phyloP scores from a whole-genome alignment of 2,888 invertebrate genomes.

The Andrena haemorrhoa region DNA sequence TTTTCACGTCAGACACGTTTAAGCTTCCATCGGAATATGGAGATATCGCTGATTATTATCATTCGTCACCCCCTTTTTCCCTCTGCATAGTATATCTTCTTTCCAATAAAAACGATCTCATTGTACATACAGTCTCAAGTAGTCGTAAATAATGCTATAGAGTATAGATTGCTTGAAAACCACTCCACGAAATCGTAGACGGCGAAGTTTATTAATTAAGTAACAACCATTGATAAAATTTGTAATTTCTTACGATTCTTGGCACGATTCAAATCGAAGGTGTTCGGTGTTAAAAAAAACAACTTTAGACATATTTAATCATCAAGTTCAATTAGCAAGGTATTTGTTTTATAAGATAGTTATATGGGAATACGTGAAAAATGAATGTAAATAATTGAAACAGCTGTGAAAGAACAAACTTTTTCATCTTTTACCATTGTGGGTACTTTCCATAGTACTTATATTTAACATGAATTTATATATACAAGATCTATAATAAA shows the following conservation, averaged over 20 bases:
- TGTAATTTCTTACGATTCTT: neutral
- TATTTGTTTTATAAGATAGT: constrained; percentile 6
- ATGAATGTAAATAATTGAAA: constrained; percentile 2
- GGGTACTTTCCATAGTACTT: too few relatives aligned
- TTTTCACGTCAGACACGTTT: constrained; percentile 93
- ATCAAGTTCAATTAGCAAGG: neutral
- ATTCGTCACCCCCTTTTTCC: neutral
- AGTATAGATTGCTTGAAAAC: neutral
- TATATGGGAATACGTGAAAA: neutral
- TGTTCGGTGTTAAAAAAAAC: too few relatives aligned
- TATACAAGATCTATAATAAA: constrained; percentile 2
- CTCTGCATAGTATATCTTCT: neutral
- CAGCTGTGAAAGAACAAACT: neutral
- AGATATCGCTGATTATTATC: neutral
- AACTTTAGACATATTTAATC: neutral
- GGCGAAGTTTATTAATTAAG: too few relatives aligned
- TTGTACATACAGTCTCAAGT: constrained; percentile 26
- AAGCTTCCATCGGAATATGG: constrained; percentile 20
- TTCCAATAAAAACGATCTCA: constrained; percentile 28
- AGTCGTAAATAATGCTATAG: neutral
- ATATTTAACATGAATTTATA: too few relatives aligned
- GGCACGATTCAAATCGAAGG: neutral
- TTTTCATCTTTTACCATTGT: too few relatives aligned
- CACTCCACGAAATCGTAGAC: constrained; percentile 6
- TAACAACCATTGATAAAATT: neutral